Evolutionary conservation across 2,888 invertebrate genomes (phyloP), one percentile per base, ranked within the genome.

Genomic region (Acanthacorydalis orientalis): DNA sequence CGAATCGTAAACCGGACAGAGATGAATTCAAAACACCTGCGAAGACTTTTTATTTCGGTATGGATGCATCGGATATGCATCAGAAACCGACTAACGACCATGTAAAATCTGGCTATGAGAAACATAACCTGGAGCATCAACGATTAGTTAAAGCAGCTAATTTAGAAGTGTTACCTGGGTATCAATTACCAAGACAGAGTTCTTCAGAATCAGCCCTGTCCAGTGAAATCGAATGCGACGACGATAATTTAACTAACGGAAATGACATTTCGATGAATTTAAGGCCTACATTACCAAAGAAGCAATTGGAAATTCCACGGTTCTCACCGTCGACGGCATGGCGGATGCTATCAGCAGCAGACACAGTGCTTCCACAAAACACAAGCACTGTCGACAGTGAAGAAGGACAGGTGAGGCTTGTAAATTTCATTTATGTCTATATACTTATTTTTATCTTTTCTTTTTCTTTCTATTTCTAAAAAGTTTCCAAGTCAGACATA

Each of bases 271-370:
- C 81, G 23, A 64, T 88, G 46, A 77, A 81, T 50, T 65, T 88
- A 48, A 73, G 86, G 0, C 87, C 88, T 0, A 86, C 83, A 1
- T 60, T 88, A 52, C 88, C 88, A 1, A 83, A 84, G 59, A 81
- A 85, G 53, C 81, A 80, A 57, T 70, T 80, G 31, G 78, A 82
- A 52, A 77, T 84, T 46, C 84, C 87, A 0, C 68, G 83, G 49
- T 89, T 89, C 66, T 87, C 86, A 1, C 88, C 89, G 0, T 78
- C 82, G 0, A 80, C 84, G 0, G 88, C 88, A 0, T 89, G 89
- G 89, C 73, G 81, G 51, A 76, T 83, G 44, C 69, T 85, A 4
- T 78, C 80, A 7, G 68, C 72, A 1, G 59, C 80, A 31, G 80
- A 81, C 53, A 69, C 75, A 1, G 37, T n/a, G 6, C n/a, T 12